A percentile compares a stretch with the other conserved stretches of the same genome.
phyloP scores from a whole-genome alignment of 2,113 vertebrate genomes.

The Oryzias curvinotus region DNA sequence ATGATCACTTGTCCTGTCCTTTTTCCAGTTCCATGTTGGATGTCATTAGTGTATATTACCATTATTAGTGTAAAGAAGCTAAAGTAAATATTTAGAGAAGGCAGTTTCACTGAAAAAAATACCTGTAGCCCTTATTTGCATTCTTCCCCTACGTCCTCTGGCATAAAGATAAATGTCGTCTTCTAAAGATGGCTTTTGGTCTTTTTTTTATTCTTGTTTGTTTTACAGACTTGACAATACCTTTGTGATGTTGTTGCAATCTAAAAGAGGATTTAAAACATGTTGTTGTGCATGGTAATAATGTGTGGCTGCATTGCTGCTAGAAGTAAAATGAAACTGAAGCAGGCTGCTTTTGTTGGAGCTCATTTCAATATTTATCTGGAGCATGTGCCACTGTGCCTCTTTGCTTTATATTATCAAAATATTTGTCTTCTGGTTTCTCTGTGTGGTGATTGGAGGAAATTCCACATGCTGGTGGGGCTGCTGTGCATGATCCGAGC shows the following conservation, averaged over 20 bases:
- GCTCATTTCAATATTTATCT: slow-evolving; percentile 5
- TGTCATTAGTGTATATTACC: slow-evolving; percentile 48
- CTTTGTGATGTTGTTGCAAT: slow-evolving; percentile 10
- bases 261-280: slow-evolving; percentile 4
- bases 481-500: slow-evolving; percentile 34
- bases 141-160: slow-evolving; percentile 1
- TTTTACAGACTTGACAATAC: slow-evolving; percentile 4
- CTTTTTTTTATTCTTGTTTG: slow-evolving; percentile 20
- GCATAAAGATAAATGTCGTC: not conserved
- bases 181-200: slow-evolving; percentile 15
- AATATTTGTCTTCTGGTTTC: slow-evolving; percentile 29
- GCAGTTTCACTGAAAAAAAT: slow-evolving; percentile 49
- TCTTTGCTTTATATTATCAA: slow-evolving; percentile 37
- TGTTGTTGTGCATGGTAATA: too few species aligned
- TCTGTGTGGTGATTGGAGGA: slow-evolving; percentile 29
- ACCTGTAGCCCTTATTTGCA: slow-evolving; percentile 53
- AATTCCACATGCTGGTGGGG: slow-evolving; percentile 33
- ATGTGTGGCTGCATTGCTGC: too few species aligned
- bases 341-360: not conserved
- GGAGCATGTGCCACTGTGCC: slow-evolving; percentile 19
- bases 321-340: not conserved
- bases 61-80: slow-evolving; percentile 32
- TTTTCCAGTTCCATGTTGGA: slow-evolving; percentile 18
- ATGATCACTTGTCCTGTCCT: slow-evolving; percentile 22
- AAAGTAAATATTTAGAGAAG: slow-evolving; percentile 56